These are phyloP conservation scores for Cheirogaleus medius DNA, from an alignment of 2,113 vertebrate species.

Conservation along the genomic window DNA sequence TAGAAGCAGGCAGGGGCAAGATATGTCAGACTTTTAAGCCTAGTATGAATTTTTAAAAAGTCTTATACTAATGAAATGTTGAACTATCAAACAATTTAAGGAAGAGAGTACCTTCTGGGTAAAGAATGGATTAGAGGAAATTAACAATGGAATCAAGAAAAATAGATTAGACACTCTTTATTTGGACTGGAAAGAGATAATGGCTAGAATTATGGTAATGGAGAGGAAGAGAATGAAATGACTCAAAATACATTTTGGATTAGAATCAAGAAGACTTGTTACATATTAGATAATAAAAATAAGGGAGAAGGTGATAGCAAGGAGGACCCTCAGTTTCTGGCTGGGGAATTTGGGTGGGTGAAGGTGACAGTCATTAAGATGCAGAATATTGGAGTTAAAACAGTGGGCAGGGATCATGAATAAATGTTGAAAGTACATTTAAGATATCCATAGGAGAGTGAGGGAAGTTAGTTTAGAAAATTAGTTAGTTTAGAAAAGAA, in stretches of 20 bases:
- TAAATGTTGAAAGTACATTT: neutral
- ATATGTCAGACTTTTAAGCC: neutral
- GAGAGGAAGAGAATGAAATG: neutral
- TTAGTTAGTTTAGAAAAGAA: neutral
- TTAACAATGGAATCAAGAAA: neutral
- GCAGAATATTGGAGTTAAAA: neutral
- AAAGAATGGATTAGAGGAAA: neutral
- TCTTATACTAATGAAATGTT: neutral
- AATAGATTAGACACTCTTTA: neutral
- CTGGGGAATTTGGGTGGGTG: neutral
- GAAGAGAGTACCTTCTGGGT: neutral
- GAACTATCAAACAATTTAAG: neutral
- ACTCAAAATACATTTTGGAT: neutral
- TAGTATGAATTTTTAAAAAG: neutral
- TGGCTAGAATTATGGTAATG: neutral
- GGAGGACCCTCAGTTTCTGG: neutral
- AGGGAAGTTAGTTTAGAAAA: neutral
- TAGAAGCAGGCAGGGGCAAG: neutral
- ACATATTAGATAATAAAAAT: neutral
- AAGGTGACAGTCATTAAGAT: neutral
- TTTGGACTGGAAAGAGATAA: neutral
- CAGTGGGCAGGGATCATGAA: neutral
- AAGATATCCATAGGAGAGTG: neutral
- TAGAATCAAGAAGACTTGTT: neutral
- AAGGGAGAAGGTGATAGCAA: neutral